Evolutionary conservation across 2,888 invertebrate species (phyloP), one percentile per base, ranked within the genome.

Genomic region (Linnaemya tessellans): DNA sequence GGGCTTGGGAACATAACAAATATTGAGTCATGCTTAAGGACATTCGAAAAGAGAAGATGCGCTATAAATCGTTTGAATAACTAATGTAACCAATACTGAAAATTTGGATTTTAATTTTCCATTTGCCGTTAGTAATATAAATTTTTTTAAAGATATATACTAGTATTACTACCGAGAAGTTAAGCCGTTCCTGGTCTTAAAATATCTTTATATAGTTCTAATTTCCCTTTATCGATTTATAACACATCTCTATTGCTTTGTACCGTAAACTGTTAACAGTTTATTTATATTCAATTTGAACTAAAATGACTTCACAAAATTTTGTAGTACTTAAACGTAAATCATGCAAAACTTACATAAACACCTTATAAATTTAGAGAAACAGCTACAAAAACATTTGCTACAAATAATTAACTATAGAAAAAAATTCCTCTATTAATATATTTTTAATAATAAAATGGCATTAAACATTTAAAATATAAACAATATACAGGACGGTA

Each of bases 331-430:
- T 65, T 60, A 68, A 77, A 80, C 46, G 25, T 75, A 65, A 75
- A 86, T 90, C 90, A 91, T 90, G 90, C 90, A 90, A 90, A 89
- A 89, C 89, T 88, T 84, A 84, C 56, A 71, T 78, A 58, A 80
- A 79, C 56, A 56, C 77, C 78, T 67, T 75, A 84, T 65, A 46
- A 62, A 13, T 38, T 74, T 15, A 13, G 22, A 25, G 41, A 79
- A 71, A 68, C 41, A 71, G 13, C 41, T 62, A 84, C 58, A 82
- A 62, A 77, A 65, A 73, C 25, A 80, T 30, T 30, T 13, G 54
- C 78, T 80, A 85, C 73, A 78, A 80, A 82, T 62, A 84, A 54
- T 65, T 78, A 68, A 58, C 68, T 65, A 73, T 73, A 77, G 11
- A 77, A 77, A 65, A 86, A 41, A 73, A 73, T 77, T 74, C n/a